Percentiles rank a stretch among this genome's conserved stretches.
Evolutionary conservation across 1,140 invertebrate genomes (phyloP).

Genomic region (Goniozus legneri): DNA sequence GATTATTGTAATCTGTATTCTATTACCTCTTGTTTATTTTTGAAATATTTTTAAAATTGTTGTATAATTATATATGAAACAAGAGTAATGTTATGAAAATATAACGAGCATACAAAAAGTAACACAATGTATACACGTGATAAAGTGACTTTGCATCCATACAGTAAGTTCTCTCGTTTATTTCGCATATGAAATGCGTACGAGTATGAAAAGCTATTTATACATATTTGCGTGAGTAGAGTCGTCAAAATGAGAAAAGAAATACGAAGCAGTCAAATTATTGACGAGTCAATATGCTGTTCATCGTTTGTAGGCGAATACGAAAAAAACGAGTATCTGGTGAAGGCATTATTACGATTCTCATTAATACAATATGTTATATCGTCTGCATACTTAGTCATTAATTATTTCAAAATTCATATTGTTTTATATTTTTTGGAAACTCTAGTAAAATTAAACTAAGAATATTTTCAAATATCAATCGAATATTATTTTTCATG

Average conservation of each 20-base stretch:
- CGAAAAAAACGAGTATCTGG: constrained; percentile 12
- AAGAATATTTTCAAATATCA: no score
- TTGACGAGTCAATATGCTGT: neutral
- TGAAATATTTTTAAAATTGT: constrained; percentile 45
- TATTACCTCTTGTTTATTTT: constrained; percentile 39
- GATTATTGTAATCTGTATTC: constrained; percentile 32
- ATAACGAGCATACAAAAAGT: constrained; percentile 30
- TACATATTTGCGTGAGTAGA: no score
- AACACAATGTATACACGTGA: constrained; percentile 28
- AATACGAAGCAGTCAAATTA: neutral
- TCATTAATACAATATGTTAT: no score
- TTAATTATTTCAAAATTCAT: no score
- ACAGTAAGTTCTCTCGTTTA: constrained; percentile 17
- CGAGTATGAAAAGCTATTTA: constrained; percentile 8
- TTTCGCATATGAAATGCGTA: neutral
- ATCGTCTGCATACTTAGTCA: no score
- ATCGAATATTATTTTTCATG: neutral
- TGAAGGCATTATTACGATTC: constrained; percentile 6
- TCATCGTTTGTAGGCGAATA: constrained; percentile 5
- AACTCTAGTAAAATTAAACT: no score
- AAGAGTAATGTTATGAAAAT: constrained; percentile 35
- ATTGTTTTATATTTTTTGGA: no score
- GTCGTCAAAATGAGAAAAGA: constrained; percentile 11
- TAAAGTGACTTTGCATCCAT: constrained; percentile 28
- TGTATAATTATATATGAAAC: constrained; percentile 39